phyloP scores from a whole-genome alignment of 2,797 vertebrate genomes.

The Vipera ursinii region DNA sequence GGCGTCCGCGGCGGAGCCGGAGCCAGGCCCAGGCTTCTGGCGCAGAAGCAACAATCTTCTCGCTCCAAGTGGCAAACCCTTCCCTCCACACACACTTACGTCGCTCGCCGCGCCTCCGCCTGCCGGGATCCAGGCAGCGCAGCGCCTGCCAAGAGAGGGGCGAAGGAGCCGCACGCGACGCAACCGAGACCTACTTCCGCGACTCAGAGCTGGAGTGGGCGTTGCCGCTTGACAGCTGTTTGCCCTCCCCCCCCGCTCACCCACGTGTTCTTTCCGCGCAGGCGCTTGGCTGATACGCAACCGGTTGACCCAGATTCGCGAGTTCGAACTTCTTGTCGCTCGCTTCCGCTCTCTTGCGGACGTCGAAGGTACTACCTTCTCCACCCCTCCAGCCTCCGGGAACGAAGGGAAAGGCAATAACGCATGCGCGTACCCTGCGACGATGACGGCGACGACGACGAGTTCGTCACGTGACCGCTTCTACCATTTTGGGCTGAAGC shows the following conservation, averaged over 20 bases:
- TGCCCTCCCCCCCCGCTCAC: background rate
- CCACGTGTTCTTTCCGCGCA: background rate
- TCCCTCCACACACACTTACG: background rate
- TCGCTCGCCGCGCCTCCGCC: background rate
- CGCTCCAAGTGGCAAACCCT: background rate
- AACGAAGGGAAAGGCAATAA: background rate
- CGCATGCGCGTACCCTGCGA: background rate
- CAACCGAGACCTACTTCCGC: background rate
- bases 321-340: background rate
- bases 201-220: background rate
- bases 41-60: background rate
- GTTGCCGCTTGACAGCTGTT: background rate
- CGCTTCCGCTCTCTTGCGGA: background rate
- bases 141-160: background rate
- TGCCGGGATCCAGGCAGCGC: background rate
- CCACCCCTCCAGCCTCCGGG: too few relatives aligned
- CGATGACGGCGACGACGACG: too few relatives aligned
- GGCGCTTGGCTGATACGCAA: background rate
- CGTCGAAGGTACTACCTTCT: background rate
- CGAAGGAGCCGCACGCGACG: background rate
- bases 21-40: background rate
- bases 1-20: background rate
- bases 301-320: constrained; percentile 2
- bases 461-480: background rate
- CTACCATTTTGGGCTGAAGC: constrained; percentile 28